These are phyloP conservation scores for Pteropus rufus DNA, from an alignment of 2,797 vertebrate species.

Conservation along the genomic window DNA sequence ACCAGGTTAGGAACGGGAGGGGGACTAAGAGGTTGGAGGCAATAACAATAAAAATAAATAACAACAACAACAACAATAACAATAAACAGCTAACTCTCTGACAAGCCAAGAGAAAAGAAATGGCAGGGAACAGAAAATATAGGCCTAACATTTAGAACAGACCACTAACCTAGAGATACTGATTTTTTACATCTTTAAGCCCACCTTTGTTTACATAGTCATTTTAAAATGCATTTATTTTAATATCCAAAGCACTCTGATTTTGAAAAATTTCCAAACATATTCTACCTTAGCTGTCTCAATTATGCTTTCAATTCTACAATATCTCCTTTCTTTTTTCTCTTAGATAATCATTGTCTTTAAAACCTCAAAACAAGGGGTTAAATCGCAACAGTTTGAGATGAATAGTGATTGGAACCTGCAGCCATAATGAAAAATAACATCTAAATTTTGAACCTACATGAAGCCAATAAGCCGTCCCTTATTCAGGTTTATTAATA, in stretches of 20 bases:
- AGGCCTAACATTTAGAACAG: background rate
- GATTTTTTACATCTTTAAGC: background rate
- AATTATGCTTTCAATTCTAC: background rate
- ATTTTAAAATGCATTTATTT: conserved; percentile 1
- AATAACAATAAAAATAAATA: background rate
- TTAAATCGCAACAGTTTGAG: background rate
- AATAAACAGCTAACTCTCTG: background rate
- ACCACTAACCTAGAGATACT: background rate
- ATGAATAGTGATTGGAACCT: background rate
- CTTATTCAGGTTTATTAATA: conserved; percentile 52
- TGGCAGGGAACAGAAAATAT: background rate
- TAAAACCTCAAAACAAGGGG: background rate
- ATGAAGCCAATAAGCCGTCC: conserved; percentile 27
- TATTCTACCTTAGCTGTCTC: background rate
- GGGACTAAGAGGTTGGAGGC: background rate
- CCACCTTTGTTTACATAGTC: background rate
- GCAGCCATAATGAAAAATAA: conserved; percentile 6
- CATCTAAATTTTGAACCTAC: conserved; percentile 13
- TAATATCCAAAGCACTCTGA: background rate
- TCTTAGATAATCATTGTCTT: background rate
- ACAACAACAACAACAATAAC: background rate
- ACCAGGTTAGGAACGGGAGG: background rate
- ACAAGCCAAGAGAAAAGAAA: background rate
- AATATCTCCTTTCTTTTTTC: background rate
- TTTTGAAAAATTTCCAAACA: conserved; percentile 25